A percentile compares a stretch with the other conserved stretches of the same genome.
These are phyloP conservation scores for Sycophila texana DNA, from an alignment of 2,888 invertebrate species.

Conservation along the genomic window DNA sequence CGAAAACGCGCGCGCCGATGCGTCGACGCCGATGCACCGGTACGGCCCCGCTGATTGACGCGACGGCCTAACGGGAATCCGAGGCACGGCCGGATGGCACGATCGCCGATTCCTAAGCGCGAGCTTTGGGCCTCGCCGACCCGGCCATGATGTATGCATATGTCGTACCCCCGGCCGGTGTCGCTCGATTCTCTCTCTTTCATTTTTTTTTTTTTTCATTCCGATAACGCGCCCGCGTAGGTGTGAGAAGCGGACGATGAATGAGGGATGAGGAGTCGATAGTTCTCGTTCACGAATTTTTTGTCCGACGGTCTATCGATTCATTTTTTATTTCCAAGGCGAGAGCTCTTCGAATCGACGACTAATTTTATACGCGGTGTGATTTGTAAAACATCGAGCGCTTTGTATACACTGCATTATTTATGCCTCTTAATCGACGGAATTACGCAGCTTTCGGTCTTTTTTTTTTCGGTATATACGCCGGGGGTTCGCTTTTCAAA, in stretches of 20 bases:
- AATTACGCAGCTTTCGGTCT: too few species aligned
- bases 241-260: neutral
- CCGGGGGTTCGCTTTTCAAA: neutral
- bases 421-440: too few species aligned
- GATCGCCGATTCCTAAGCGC: constrained; percentile 21
- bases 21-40: neutral
- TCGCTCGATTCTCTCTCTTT: neutral
- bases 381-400: too few species aligned
- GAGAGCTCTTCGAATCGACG: too few species aligned
- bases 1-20: neutral
- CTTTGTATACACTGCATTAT: too few species aligned
- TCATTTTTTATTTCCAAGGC: too few species aligned
- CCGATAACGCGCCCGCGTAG: neutral
- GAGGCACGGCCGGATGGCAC: constrained; percentile 61
- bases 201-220: neutral
- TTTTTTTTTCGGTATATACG: too few species aligned
- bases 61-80: constrained; percentile 63
- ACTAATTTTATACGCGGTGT: too few species aligned
- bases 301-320: neutral
- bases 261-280: neutral
- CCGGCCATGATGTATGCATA: neutral
- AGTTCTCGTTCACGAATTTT: neutral
- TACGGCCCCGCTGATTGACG: constrained; percentile 54
- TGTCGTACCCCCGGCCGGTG: neutral
- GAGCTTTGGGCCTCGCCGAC: neutral